Evolutionary conservation across 2,113 vertebrate genomes (phyloP), one percentile per base, ranked within the genome.

Genomic region (Menidia beryllina): DNA sequence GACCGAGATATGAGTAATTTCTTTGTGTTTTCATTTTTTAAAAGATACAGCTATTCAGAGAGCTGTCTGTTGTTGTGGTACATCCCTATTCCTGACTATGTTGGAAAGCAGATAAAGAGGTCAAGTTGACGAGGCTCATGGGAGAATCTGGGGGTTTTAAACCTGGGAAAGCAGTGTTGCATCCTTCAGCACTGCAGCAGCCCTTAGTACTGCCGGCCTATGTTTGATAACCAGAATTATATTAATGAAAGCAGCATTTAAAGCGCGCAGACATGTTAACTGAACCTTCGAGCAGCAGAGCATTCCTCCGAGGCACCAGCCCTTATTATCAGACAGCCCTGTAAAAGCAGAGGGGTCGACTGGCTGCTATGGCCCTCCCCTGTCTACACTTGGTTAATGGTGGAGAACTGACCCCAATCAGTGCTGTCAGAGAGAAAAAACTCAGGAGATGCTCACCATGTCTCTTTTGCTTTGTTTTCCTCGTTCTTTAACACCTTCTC

Each of bases 231-330:
- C 14, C 67, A 55, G 61, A 68, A 75, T 60, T 56, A 54, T 68
- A 74, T 76, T 81, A 68, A 59, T 61, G 80, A 80, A 84, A 69
- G 64, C 61, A 45, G 71, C 15, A 20, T 73, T 81, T 45, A 65
- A 47, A 69, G 20, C 75, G 45, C 19, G 9, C 74, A 83, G 85
- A 81, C 81, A 48, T 25, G 51, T 76, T 62, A 47, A 58, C 48
- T 12, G 81, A 52, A 23, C 75, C 80, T 84, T 90, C 83, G 77
- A 62, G 11, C 39, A 4, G 58, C 73, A 54, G 62, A 55, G 81
- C 84, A 88, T 91, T 91, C 90, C 90, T 85, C 54, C 6, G 47
- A 77, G 90, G 90, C 90, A 85, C 86, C 78, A 64, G 82, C 26
- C 71, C 82, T 88, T 83, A 85, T 90, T 90, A 90, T 88, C 90